Percentiles rank a stretch among this genome's conserved stretches.
Conservation (phyloP, 2,797 vertebrate species). For the Argentina silus region DNA sequence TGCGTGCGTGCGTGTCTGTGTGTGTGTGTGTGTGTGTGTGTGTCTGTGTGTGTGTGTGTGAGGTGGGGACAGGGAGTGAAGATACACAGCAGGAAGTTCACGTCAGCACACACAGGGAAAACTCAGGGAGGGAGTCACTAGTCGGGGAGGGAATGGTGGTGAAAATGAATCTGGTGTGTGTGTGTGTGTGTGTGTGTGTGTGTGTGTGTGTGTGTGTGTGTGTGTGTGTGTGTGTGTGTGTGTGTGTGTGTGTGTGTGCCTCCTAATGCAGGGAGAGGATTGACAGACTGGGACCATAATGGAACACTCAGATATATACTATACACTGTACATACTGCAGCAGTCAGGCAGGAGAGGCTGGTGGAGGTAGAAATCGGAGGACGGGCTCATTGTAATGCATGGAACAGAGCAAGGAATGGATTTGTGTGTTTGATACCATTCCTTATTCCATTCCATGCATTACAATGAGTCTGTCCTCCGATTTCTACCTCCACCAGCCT, state of each 20-base stretch:
- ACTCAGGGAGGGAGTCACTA: constrained; percentile 16
- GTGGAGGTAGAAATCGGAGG: too few relatives aligned
- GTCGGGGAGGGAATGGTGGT: background rate
- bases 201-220: constrained; percentile 10
- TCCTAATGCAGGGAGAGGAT: too few relatives aligned
- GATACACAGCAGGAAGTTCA: constrained; percentile 38
- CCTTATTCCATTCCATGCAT: too few relatives aligned
- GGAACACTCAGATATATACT: too few relatives aligned
- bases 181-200: background rate
- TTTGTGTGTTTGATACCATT: too few relatives aligned
- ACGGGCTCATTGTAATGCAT: too few relatives aligned
- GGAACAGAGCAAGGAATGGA: too few relatives aligned
- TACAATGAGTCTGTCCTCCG: too few relatives aligned
- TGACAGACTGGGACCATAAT: too few relatives aligned
- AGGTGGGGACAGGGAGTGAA: constrained; percentile 22
- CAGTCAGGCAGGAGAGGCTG: too few relatives aligned
- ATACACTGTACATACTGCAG: too few relatives aligned
- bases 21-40: constrained; percentile 12
- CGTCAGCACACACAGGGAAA: constrained; percentile 40
- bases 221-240: background rate
- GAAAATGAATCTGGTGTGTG: background rate
- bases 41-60: background rate
- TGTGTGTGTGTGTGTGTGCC: background rate
- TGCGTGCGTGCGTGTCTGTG: constrained; percentile 18
- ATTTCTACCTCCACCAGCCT: too few relatives aligned